Conservation (phyloP, 2,888 invertebrate genomes). For the Drosophila nr. fundita region DNA sequence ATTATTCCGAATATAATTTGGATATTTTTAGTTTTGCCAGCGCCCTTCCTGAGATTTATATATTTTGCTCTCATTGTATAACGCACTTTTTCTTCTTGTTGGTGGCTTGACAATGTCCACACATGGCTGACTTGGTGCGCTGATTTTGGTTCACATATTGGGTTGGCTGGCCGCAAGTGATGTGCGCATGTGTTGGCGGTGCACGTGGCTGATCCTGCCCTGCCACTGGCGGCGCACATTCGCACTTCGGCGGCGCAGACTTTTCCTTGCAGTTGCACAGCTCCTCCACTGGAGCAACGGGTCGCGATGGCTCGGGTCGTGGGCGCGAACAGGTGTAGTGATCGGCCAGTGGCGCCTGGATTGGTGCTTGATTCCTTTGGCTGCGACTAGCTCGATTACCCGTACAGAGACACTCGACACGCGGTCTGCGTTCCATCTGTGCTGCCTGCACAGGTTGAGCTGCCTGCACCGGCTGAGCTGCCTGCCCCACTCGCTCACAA, state of each 20-base stretch:
- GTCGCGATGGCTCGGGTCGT: not conserved
- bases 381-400: not conserved
- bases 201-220: not conserved
- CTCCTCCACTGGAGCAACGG: slow-evolving; percentile 3
- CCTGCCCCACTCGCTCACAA: not conserved
- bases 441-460: not conserved
- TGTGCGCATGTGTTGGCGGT: slow-evolving; percentile 35
- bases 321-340: slow-evolving; percentile 40
- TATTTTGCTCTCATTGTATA: slow-evolving; percentile 45
- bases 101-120: slow-evolving; percentile 22
- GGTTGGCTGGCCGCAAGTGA: slow-evolving; percentile 48
- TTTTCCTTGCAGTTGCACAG: slow-evolving; percentile 39
- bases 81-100: slow-evolving; percentile 51
- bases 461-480: not conserved
- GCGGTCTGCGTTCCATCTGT: slow-evolving; percentile 7
- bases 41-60: not conserved
- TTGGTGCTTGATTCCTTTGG: not conserved
- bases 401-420: slow-evolving; percentile 45
- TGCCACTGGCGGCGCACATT: slow-evolving; percentile 37
- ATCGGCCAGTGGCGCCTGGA: slow-evolving; percentile 50
- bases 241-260: slow-evolving; percentile 32
- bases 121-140: not conserved
- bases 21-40: not conserved
- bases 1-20: not conserved
- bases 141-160: not conserved